Evolutionary conservation across 1,140 invertebrate genomes (phyloP).

Genomic region (Matsumurasca onukii): DNA sequence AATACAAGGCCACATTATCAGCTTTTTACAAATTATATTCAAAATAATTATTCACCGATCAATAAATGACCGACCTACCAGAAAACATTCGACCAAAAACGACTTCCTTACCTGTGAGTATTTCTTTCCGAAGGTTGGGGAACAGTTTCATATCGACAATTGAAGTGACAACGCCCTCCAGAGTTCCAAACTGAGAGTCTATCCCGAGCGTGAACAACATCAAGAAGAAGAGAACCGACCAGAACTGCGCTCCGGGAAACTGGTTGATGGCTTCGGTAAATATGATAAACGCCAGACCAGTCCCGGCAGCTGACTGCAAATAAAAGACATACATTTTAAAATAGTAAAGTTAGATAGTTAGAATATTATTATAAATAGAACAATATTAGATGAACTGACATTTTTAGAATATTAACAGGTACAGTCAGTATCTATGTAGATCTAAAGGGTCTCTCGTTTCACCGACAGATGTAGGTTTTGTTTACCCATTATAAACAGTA

Average conservation of each 20-base stretch:
- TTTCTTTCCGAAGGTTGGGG: slow-evolving; percentile 88
- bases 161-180: slow-evolving; percentile 94
- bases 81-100: not conserved
- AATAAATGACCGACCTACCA: not conserved
- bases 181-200: slow-evolving; percentile 92
- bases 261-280: slow-evolving; percentile 97
- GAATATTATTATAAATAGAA: no score
- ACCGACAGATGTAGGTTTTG: no score
- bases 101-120: slow-evolving; percentile 69
- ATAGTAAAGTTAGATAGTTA: slow-evolving; percentile 3
- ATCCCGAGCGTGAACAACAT: slow-evolving; percentile 96
- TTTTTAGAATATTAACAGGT: not conserved
- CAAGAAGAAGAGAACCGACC: slow-evolving; percentile 92
- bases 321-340: slow-evolving; percentile 25
- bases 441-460: no score
- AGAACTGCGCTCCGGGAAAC: slow-evolving; percentile 91
- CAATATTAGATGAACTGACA: no score
- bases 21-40: no score
- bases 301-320: slow-evolving; percentile 86
- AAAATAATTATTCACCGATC: no score
- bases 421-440: not conserved
- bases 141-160: slow-evolving; percentile 95
- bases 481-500: no score
- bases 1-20: no score
- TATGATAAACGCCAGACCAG: slow-evolving; percentile 92